Percentiles rank a stretch among this genome's conserved stretches.
These are phyloP conservation scores for Polyploca ridens DNA, from an alignment of 2,888 invertebrate species.

Conservation along the genomic window DNA sequence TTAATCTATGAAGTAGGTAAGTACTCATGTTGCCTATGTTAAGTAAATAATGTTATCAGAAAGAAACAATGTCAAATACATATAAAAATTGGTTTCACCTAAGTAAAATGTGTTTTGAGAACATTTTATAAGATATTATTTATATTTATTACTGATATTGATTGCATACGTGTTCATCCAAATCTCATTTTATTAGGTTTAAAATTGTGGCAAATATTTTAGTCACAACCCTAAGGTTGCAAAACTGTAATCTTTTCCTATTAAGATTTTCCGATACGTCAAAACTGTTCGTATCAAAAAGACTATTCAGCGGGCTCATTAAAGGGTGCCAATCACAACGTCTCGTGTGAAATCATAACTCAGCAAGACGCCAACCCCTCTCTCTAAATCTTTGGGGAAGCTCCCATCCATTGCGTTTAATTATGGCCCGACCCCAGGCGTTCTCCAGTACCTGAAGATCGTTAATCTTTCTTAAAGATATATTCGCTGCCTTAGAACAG, in stretches of 20 bases:
- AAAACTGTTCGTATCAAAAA: constrained; percentile 51
- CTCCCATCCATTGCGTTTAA: constrained; percentile 82
- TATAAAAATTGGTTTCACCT: no score
- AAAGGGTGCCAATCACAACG: constrained; percentile 77
- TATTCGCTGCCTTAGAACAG: constrained; percentile 70
- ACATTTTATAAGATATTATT: no score
- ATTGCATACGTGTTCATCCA: no score
- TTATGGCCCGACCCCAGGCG: constrained; percentile 77
- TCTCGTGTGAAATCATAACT: constrained; percentile 81
- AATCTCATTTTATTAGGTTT: no score
- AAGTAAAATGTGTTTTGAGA: no score
- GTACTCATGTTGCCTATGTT: background rate
- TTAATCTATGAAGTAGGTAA: constrained; percentile 47
- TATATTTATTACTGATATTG: no score
- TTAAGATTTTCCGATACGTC: constrained; percentile 21
- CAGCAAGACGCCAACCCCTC: constrained; percentile 78
- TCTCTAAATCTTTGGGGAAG: constrained; percentile 78
- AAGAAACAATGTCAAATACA: background rate
- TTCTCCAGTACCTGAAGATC: constrained; percentile 78
- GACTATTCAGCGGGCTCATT: constrained; percentile 69
- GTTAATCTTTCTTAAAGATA: constrained; percentile 85
- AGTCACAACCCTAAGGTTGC: background rate
- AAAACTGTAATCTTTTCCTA: constrained; percentile 5
- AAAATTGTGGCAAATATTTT: no score
- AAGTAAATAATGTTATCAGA: background rate